phyloP scores from a whole-genome alignment of 23 tunicate genomes.

The Diplosoma virens region DNA sequence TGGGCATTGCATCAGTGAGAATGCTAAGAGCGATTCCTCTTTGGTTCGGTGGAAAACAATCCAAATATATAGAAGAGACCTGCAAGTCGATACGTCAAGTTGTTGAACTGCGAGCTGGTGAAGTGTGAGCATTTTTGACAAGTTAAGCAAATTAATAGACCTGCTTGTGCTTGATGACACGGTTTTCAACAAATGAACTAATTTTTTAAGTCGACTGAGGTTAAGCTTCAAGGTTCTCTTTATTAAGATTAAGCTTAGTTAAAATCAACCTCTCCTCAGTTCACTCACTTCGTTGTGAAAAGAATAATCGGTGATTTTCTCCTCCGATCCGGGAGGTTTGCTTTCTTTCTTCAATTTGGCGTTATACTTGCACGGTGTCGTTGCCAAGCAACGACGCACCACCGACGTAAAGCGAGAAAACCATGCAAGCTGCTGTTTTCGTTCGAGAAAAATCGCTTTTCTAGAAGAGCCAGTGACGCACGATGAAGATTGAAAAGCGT shows the following conservation, averaged over 20 bases:
- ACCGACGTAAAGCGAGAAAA: slow-evolving; percentile 27
- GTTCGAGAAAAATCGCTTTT: too few relatives aligned
- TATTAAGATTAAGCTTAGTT: too few relatives aligned
- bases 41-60: slow-evolving; percentile 43
- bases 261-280: background rate
- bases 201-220: too few relatives aligned
- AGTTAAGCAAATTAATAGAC: too few relatives aligned
- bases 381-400: slow-evolving; percentile 36
- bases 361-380: slow-evolving; percentile 22
- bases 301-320: slow-evolving; percentile 23
- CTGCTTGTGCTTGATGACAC: too few relatives aligned
- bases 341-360: background rate
- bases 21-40: slow-evolving; percentile 25
- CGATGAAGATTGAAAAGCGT: slow-evolving; percentile 1
- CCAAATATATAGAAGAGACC: slow-evolving; percentile 52
- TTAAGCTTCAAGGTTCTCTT: too few relatives aligned
- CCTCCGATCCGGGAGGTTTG: too few relatives aligned
- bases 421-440: slow-evolving; percentile 13
- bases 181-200: too few relatives aligned
- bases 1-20: slow-evolving; percentile 56
- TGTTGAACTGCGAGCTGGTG: too few relatives aligned
- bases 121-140: too few relatives aligned
- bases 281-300: slow-evolving; percentile 52
- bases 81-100: too few relatives aligned
- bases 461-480: too few relatives aligned